Conservation (phyloP, 2,888 invertebrate genomes). For the Ophion ventricosus region DNA sequence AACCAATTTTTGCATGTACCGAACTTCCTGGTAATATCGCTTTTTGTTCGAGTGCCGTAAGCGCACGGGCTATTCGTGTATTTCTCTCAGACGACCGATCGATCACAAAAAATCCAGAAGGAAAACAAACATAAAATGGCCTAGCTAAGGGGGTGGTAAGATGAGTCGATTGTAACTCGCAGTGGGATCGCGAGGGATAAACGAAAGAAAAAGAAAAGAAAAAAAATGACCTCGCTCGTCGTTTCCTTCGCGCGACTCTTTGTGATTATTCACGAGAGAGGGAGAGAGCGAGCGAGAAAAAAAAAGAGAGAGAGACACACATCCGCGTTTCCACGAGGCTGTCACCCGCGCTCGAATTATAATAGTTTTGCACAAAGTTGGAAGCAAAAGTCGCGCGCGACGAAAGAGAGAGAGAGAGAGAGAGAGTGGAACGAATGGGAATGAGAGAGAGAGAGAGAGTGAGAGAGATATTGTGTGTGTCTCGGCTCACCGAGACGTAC, state of each 20-base stretch:
- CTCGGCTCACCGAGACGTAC: conserved; percentile 43
- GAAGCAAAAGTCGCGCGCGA: neutral
- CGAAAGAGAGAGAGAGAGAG: conserved; percentile 33
- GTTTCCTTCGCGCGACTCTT: too few relatives aligned
- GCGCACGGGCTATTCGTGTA: conserved; percentile 21
- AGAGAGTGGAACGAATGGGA: conserved; percentile 28
- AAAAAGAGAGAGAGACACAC: too few relatives aligned
- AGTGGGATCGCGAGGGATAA: neutral
- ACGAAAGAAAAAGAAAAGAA: neutral
- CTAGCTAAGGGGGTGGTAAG: neutral
- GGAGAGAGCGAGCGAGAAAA: too few relatives aligned
- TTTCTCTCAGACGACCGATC: neutral
- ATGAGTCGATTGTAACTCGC: neutral
- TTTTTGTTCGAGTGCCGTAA: conserved; percentile 57
- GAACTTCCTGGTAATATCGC: conserved; percentile 70
- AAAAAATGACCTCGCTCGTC: neutral
- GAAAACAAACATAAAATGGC: neutral
- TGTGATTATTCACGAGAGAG: too few relatives aligned
- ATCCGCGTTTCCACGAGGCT: conserved; percentile 40
- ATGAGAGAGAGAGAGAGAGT: conserved; percentile 27
- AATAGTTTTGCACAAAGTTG: neutral
- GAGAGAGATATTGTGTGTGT: conserved; percentile 50
- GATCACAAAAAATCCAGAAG: neutral
- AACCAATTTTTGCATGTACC: conserved; percentile 74
- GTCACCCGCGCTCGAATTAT: conserved; percentile 54